Conservation (phyloP, 2,113 vertebrate species). For the Oceanodroma tethys region DNA sequence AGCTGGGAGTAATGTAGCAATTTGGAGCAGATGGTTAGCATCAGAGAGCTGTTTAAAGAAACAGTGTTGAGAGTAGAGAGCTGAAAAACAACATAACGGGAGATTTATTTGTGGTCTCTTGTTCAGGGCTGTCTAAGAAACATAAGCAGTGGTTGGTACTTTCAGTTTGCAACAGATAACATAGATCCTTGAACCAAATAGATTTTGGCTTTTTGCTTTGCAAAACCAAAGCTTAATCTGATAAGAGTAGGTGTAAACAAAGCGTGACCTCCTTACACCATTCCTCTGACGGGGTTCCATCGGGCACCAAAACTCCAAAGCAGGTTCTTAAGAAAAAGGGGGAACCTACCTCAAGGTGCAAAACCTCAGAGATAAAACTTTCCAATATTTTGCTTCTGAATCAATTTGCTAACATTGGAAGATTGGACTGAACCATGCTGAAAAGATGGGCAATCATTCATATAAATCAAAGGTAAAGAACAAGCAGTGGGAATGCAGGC, state of each 20-base stretch:
- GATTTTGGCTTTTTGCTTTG: background rate
- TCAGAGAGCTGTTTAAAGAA: conserved; percentile 35
- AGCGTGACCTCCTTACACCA: background rate
- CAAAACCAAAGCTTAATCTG: background rate
- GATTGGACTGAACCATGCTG: background rate
- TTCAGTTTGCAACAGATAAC: background rate
- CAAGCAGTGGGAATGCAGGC: background rate
- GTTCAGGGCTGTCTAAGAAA: conserved; percentile 42
- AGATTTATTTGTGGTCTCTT: conserved; percentile 54
- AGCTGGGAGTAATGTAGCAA: background rate
- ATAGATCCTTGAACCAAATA: background rate
- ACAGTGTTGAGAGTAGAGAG: background rate
- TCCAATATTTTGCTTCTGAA: background rate
- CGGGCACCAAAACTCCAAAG: background rate
- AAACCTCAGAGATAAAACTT: background rate
- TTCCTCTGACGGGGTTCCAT: background rate
- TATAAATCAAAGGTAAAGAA: background rate
- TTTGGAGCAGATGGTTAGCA: conserved; percentile 52
- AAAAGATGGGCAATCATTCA: background rate
- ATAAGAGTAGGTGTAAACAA: background rate
- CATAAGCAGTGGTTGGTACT: background rate
- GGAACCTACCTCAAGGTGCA: background rate
- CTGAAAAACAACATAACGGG: conserved; percentile 16
- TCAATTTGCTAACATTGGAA: background rate
- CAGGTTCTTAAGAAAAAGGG: background rate